Evolutionary conservation across 2,888 invertebrate species (phyloP).

Genomic region (Neoaliturus tenellus): DNA sequence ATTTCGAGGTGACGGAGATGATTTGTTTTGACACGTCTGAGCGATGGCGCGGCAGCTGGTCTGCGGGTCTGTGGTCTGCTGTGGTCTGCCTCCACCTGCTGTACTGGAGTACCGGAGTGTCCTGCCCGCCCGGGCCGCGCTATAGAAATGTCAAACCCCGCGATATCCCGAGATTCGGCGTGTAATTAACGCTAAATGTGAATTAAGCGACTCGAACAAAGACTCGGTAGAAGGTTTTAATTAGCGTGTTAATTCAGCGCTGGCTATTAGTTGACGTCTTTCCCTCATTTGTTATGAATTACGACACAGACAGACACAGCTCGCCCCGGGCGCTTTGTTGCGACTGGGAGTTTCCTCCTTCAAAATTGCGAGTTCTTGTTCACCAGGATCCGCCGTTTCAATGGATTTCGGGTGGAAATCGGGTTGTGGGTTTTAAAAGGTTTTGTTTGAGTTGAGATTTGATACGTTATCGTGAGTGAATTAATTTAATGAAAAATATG

Average conservation of each 20-base stretch:
- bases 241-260: slow-evolving; percentile 30
- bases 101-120: no score
- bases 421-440: no score
- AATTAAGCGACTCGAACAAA: slow-evolving; percentile 35
- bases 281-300: slow-evolving; percentile 31
- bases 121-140: not conserved
- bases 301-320: not conserved
- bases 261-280: slow-evolving; percentile 44
- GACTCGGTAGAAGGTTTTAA: slow-evolving; percentile 7
- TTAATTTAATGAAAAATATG: no score
- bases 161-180: not conserved
- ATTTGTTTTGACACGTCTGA: slow-evolving; percentile 26
- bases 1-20: not conserved
- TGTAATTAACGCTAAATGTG: slow-evolving; percentile 16
- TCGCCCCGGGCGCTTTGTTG: not conserved
- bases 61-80: not conserved
- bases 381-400: not conserved
- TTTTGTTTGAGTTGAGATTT: no score
- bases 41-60: not conserved
- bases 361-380: not conserved
- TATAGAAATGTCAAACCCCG: slow-evolving; percentile 34
- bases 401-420: not conserved
- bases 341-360: not conserved
- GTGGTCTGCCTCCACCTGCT: slow-evolving; percentile 1
- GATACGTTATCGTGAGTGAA: no score